Base-by-base conservation (phyloP, 37 sponge, comb jelly and placozoan species). In the Diacarnus erythraeanus region DNA sequence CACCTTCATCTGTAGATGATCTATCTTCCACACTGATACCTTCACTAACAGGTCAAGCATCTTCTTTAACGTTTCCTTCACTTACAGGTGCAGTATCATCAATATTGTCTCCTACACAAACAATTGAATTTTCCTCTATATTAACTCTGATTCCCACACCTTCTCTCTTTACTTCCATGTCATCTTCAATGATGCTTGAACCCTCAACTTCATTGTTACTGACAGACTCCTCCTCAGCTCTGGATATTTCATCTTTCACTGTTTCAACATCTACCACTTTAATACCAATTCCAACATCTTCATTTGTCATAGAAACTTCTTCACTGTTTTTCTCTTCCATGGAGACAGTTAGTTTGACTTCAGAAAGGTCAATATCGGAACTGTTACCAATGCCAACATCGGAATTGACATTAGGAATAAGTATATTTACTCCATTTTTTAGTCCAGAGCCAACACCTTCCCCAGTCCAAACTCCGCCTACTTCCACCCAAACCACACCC, bases 61-160 rank as follows among this genome's bases (percentile, higher is more conserved):
- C 36, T 72, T 43, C 23, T 10, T 43, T 6, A 5, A 8, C 26
- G 38, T 6, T 23, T 72, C 54, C 47, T 72, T 36, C 70, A 8
- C 54, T 10, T 54, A 17, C 61, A 26, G n/a, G 9, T 5, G 3
- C 75, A 75, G 26, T 42, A 5, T 44, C 59, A 26, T 47, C 75
- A 72, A 43, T 41, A 3, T n/a, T 57, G 9, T 42, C 56, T 42
- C 74, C 56, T 4, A 72, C 74, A 72, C 54, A 51, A 17, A 43
- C 42, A n/a, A 35, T 59, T 57, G 23, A 18, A 21, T 10, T n/a
- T 54, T 20, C 17, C 10, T 54, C 56, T 20, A 54, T 54, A 54
- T 54, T 17, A 54, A 10, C 56, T 20, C 17, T 54, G 56, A 54
- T 54, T 54, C 10, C 56, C 17, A 54, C 56, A 10, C 56, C 17